These are phyloP conservation scores for Trachurus trachurus DNA, from an alignment of 2,797 vertebrate genomes.

Conservation along the genomic window DNA sequence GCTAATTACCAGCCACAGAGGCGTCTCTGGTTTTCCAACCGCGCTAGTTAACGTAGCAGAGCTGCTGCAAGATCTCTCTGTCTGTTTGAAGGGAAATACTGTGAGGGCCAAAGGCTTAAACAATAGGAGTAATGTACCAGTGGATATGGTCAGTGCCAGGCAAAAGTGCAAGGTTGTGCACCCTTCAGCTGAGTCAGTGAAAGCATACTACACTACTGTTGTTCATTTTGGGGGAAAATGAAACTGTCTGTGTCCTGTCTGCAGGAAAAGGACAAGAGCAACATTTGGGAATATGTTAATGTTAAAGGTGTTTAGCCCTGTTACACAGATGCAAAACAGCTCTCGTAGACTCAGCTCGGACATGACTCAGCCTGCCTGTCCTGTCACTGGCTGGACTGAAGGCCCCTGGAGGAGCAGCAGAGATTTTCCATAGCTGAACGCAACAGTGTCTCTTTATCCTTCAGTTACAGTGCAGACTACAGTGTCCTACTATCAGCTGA, in stretches of 20 bases:
- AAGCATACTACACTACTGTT: neutral
- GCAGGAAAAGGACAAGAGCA: neutral
- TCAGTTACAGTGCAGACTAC: neutral
- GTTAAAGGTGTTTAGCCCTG: neutral
- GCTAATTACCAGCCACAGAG: neutral
- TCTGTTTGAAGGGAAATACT: slow-evolving; percentile 7
- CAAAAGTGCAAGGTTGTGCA: neutral
- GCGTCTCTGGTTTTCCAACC: neutral
- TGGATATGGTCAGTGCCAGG: neutral
- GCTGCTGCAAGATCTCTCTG: neutral
- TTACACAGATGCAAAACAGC: neutral
- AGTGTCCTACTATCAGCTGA: neutral
- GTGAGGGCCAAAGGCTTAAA: neutral
- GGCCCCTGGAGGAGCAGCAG: slow-evolving; percentile 5
- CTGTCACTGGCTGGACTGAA: slow-evolving; percentile 7
- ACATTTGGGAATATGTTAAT: neutral
- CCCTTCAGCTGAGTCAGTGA: neutral
- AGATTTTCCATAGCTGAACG: neutral
- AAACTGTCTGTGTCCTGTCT: neutral
- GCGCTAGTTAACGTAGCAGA: neutral
- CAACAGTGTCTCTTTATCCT: neutral
- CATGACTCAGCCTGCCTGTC: slow-evolving; percentile 1
- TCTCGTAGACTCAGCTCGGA: neutral
- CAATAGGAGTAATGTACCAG: neutral
- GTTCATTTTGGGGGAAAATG: neutral